phyloP scores from a whole-genome alignment of 2,797 vertebrate genomes.

The Neoniphon sammara region DNA sequence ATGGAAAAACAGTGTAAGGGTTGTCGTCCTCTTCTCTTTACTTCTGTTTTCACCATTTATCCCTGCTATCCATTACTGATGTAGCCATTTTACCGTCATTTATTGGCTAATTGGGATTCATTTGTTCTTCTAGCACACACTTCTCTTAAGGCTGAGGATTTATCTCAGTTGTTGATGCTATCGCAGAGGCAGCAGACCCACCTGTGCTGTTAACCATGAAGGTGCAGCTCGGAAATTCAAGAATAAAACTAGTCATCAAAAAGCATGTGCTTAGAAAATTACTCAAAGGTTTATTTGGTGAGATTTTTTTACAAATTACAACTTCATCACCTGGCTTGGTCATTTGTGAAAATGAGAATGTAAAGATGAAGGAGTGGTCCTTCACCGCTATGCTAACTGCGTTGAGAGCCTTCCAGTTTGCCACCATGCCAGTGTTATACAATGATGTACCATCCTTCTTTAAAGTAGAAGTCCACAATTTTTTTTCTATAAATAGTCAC shows the following conservation, averaged over 20 bases:
- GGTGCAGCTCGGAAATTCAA: not conserved
- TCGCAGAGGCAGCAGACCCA: not conserved
- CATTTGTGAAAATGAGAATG: not conserved
- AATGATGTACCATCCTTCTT: too few relatives aligned
- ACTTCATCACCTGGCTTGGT: not conserved
- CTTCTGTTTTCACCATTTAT: constrained; percentile 4
- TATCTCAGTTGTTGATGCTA: constrained; percentile 13
- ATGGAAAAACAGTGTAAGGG: not conserved
- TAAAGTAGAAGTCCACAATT: too few relatives aligned
- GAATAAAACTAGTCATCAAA: not conserved
- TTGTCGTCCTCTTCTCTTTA: not conserved
- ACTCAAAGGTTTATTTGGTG: not conserved
- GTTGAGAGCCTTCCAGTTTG: not conserved
- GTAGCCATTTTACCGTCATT: constrained; percentile 8
- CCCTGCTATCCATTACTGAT: constrained; percentile 21
- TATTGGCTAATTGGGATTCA: constrained; percentile 46
- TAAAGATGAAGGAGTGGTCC: not conserved
- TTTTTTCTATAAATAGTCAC: too few relatives aligned
- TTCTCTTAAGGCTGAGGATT: constrained; percentile 14
- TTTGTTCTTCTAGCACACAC: constrained; percentile 35
- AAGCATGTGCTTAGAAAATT: not conserved
- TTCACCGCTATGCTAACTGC: not conserved
- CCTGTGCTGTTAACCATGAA: not conserved
- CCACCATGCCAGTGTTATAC: too few relatives aligned
- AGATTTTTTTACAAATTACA: not conserved